phyloP scores from a whole-genome alignment of 2,888 invertebrate species.

The Cheiracanthium punctorium region DNA sequence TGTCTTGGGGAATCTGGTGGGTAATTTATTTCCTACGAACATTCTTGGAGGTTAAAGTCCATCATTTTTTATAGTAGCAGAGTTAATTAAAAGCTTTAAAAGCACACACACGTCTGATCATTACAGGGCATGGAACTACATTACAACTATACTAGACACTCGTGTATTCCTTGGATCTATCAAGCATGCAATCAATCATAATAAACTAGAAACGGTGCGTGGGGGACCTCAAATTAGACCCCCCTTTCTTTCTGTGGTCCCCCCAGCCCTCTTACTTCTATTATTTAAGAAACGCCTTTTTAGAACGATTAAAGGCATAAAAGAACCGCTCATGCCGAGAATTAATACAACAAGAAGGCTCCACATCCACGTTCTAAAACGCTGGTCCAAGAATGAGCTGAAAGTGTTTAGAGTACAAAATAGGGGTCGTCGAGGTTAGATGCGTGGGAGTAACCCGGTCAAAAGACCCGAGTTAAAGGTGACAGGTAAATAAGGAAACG shows the following conservation, averaged over 20 bases:
- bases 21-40: no score
- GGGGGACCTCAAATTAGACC: neutral
- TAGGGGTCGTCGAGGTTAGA: slow-evolving; percentile 12
- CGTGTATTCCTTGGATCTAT: neutral
- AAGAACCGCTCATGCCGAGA: neutral
- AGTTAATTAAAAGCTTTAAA: neutral
- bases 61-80: neutral
- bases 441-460: slow-evolving; percentile 41
- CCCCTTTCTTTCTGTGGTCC: neutral
- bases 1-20: no score
- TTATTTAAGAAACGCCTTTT: neutral
- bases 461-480: slow-evolving; percentile 21
- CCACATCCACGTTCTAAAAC: neutral
- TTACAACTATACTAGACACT: neutral
- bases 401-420: neutral
- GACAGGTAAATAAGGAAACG: slow-evolving; percentile 36
- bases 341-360: neutral
- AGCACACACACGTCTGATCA: neutral
- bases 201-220: slow-evolving; percentile 13
- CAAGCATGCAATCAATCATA: slow-evolving; percentile 2
- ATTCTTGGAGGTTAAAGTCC: neutral
- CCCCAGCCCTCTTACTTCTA: neutral
- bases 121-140: neutral
- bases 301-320: neutral
- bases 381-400: neutral